Conservation (phyloP, 2,888 invertebrate genomes). For the Ochropacha duplaris region DNA sequence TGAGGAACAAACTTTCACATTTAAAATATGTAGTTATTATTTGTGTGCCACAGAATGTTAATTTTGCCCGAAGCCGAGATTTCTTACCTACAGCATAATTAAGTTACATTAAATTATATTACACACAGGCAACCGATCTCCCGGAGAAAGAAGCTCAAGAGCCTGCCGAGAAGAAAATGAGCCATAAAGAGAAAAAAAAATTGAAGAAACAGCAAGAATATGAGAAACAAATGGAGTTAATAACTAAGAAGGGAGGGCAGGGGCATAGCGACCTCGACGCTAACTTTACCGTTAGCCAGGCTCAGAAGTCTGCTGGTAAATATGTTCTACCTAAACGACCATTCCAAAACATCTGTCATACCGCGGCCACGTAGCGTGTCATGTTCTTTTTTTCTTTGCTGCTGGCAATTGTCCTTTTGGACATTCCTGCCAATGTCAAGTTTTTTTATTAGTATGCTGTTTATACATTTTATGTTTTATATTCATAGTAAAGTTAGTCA, state of each 20-base stretch:
- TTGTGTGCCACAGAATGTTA: no score
- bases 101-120: neutral
- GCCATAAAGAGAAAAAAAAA: slow-evolving; percentile 96
- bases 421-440: no score
- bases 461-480: no score
- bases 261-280: slow-evolving; percentile 95
- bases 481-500: no score
- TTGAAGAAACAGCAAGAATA: slow-evolving; percentile 94
- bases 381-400: no score
- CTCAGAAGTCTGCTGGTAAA: slow-evolving; percentile 86
- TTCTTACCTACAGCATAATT: neutral
- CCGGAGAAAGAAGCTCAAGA: slow-evolving; percentile 53
- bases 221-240: slow-evolving; percentile 92
- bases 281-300: slow-evolving; percentile 97
- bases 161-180: slow-evolving; percentile 87
- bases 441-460: no score
- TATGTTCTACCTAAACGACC: neutral
- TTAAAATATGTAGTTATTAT: no score
- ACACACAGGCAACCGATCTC: slow-evolving; percentile 43
- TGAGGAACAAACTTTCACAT: no score
- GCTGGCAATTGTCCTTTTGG: no score
- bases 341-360: no score
- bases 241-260: slow-evolving; percentile 93
- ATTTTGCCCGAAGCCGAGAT: no score
- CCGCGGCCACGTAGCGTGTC: no score